Evolutionary conservation across 2,797 vertebrate genomes (phyloP).

Genomic region (Poliocrania exsul): DNA sequence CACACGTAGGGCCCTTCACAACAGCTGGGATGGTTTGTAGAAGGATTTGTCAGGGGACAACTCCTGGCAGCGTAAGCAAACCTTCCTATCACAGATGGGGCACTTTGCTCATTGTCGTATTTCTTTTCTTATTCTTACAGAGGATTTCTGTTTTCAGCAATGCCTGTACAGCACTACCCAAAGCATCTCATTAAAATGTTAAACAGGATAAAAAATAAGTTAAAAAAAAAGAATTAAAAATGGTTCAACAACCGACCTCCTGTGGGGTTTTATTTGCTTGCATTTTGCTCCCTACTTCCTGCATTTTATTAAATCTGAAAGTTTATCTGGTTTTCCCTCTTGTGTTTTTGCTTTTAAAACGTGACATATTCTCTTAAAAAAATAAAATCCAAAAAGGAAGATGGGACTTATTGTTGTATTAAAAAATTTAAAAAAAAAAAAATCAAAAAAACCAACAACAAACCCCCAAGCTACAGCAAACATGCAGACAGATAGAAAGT

Average conservation of each 20-base stretch:
- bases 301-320: not conserved
- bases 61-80: not conserved
- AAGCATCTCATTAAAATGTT: not conserved
- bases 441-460: not conserved
- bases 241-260: not conserved
- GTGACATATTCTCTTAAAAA: not conserved
- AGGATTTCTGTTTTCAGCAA: not conserved
- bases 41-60: not conserved
- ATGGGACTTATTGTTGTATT: not conserved
- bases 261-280: not conserved
- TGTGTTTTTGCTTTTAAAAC: not conserved
- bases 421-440: not conserved
- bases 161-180: not conserved
- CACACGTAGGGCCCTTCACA: not conserved
- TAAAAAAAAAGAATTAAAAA: not conserved
- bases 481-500: not conserved
- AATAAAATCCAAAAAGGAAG: not conserved
- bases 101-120: not conserved
- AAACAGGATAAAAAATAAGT: not conserved
- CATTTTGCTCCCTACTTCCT: not conserved
- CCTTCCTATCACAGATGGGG: not conserved
- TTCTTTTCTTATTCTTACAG: not conserved
- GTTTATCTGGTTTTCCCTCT: not conserved
- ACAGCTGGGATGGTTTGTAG: not conserved
- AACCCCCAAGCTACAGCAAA: not conserved